Conservation (phyloP, 2,797 vertebrate genomes). For the Hydrocynus forskahlii region DNA sequence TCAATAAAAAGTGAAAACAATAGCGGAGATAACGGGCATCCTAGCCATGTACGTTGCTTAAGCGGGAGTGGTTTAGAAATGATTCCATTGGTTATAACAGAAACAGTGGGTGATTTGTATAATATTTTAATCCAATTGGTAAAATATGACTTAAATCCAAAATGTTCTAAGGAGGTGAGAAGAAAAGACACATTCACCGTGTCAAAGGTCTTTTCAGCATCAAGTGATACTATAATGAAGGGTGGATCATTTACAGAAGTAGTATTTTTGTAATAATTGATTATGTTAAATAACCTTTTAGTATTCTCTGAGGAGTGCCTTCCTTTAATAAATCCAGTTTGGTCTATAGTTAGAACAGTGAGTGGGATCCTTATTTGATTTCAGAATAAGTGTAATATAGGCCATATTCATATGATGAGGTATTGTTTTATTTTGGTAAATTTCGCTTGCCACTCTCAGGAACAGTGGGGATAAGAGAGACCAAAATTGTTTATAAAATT, state of each 20-base stretch:
- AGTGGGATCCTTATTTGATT: no score
- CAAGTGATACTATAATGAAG: not conserved
- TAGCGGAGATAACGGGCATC: not conserved
- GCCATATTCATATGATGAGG: no score
- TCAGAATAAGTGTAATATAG: no score
- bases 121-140: not conserved
- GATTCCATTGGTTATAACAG: not conserved
- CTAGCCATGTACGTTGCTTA: not conserved
- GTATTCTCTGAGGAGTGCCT: slow-evolving; percentile 1
- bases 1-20: no score
- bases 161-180: not conserved
- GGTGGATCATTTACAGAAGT: not conserved
- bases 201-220: slow-evolving; percentile 16
- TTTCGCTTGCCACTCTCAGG: no score
- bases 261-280: not conserved
- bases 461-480: no score
- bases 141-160: slow-evolving; percentile 18
- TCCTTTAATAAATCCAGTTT: slow-evolving; percentile 23
- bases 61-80: slow-evolving; percentile 14
- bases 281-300: no score
- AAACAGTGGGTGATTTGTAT: not conserved
- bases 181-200: slow-evolving; percentile 4
- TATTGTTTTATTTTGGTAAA: no score
- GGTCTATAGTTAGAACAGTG: no score
- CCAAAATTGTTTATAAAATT: no score